A percentile compares a stretch with the other conserved stretches of the same genome.
Evolutionary conservation across 2,113 vertebrate species (phyloP).

Genomic region (Cyanistes caeruleus): DNA sequence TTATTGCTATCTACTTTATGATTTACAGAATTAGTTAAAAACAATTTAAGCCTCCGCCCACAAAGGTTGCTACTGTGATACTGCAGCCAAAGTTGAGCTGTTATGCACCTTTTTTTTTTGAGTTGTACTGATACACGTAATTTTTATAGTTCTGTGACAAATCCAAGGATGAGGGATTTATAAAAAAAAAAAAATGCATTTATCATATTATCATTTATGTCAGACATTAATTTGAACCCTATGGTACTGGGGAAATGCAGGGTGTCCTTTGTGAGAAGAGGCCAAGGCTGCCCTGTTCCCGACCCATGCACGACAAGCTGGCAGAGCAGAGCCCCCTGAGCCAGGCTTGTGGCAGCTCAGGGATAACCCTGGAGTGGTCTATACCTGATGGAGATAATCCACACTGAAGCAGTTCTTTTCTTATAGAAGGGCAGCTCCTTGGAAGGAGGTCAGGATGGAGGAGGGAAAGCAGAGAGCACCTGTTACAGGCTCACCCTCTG

Average conservation of each 20-base stretch:
- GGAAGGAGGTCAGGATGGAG: fast-evolving
- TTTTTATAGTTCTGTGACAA: background rate
- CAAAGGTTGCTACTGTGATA: background rate
- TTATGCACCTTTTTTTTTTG: background rate
- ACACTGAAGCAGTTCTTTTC: background rate
- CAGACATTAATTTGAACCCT: background rate
- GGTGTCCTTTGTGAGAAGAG: background rate
- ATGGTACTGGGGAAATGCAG: too few relatives aligned
- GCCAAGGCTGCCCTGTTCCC: background rate
- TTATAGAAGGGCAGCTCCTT: background rate
- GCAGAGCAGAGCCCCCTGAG: background rate
- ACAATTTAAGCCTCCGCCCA: background rate
- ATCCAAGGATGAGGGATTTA: background rate
- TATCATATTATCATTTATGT: too few relatives aligned
- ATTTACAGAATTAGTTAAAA: background rate
- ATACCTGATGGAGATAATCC: background rate
- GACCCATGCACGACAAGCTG: too few relatives aligned
- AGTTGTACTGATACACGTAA: background rate
- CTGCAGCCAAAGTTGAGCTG: background rate
- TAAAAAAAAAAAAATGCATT: background rate
- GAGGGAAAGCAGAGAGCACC: background rate
- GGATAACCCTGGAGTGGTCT: background rate
- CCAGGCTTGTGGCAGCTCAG: background rate
- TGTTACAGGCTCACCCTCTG: fast-evolving
- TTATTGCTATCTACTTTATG: background rate